Percentiles rank a stretch among this genome's conserved stretches.
Conservation (phyloP, 2,888 invertebrate species). For the Charanyca ferruginea region DNA sequence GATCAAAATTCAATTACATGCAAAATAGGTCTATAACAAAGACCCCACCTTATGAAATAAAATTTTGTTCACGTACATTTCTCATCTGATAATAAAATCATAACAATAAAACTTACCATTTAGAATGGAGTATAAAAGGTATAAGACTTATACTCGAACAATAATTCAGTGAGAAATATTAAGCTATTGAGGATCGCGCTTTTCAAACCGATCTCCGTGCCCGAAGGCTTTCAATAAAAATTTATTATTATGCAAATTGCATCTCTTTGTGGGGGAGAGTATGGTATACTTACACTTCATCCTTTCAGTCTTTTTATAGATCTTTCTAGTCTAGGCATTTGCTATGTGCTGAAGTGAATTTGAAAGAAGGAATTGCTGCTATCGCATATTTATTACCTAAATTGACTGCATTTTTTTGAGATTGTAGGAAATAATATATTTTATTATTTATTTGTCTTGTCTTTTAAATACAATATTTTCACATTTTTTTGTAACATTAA, state of each 20-base stretch:
- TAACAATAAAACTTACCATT: constrained; percentile 61
- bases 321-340: constrained; percentile 61
- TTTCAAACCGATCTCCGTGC: constrained; percentile 73
- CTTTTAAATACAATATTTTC: background rate
- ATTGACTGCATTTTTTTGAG: background rate
- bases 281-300: constrained; percentile 75
- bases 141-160: constrained; percentile 30
- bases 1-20: constrained; percentile 52
- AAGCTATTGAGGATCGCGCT: constrained; percentile 73
- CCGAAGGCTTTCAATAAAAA: constrained; percentile 82
- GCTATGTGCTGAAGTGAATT: constrained; percentile 47
- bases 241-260: constrained; percentile 89
- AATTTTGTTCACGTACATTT: constrained; percentile 55
- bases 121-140: constrained; percentile 50
- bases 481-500: background rate
- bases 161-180: constrained; percentile 57
- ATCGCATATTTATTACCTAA: constrained; percentile 29
- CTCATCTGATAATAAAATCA: constrained; percentile 58
- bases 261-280: constrained; percentile 79
- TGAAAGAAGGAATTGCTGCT: constrained; percentile 44
- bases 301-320: constrained; percentile 73
- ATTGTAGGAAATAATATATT: background rate
- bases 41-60: constrained; percentile 21
- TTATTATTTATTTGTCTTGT: background rate
- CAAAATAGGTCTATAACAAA: constrained; percentile 45